Base-by-base conservation (phyloP, 2,113 vertebrate species). In the Chionodraco myersi region DNA sequence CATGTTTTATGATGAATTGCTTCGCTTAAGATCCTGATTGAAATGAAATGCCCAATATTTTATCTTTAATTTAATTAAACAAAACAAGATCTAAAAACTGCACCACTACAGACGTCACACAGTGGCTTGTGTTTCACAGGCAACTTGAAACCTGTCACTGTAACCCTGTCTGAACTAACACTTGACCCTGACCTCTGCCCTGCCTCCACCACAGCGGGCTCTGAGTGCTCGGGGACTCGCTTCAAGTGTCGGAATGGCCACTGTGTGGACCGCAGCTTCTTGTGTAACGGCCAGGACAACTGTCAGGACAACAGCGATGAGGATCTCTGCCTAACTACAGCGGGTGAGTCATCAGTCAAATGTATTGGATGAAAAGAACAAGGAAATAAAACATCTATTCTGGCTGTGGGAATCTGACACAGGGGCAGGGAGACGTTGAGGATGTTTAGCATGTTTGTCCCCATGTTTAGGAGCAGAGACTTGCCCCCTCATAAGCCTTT, bases 241-340 rank as follows among this genome's bases (percentile, higher is more conserved):
- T 99, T 98, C 94, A 98, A 97, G 93, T 99, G 98, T 83, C 96
- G 93, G 79, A 99, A 99, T 0, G 97, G 97, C 15, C 96, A 97
- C 60, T 99, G 98, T 90, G 96, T 99, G 8, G 98, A 99, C 91
- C 97, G 97, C 88, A 99, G 98, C 90, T 99, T 99, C 89, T 93
- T 99, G 60, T 99, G 98, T 4, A 97, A 99, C 0, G 97, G 97
- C 56, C 94, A 98, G 36, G 96, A 99, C 81, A 99, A 99, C 93
- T 99, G 98, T 84, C 96, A 96, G 30, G 98, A 99, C 92, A 99
- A 97, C 94, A 99, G 97, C 0, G 98, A 99, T 0, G 98, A 99
- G 67, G 97, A 99, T 79, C 94, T 95, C 93, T 99, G 98, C 3
- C 96, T 96, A 34, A 97, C 92, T 56, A 96, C 96, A 63, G 96